Evolutionary conservation across 2,113 vertebrate genomes (phyloP).

Genomic region (Puffinus mauretanicus): DNA sequence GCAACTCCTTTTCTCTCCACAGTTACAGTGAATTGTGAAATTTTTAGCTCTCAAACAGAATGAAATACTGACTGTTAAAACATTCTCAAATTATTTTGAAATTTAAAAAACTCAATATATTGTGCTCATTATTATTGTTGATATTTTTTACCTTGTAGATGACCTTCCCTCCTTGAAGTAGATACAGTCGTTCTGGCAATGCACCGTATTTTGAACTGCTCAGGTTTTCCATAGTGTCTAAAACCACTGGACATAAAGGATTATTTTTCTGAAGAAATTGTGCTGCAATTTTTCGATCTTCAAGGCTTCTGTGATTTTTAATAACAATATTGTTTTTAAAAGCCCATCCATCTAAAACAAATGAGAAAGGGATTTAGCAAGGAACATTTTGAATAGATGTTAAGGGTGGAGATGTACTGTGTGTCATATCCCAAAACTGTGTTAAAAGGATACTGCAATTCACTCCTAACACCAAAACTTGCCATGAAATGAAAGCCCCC

Average conservation of each 20-base stretch:
- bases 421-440: background rate
- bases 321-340: constrained; percentile 89
- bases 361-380: background rate
- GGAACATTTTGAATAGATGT: background rate
- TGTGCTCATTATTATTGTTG: background rate
- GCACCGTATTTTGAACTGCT: constrained; percentile 83
- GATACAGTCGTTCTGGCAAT: constrained; percentile 86
- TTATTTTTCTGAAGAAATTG: constrained; percentile 75
- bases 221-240: constrained; percentile 85
- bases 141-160: constrained; percentile 82
- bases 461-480: background rate
- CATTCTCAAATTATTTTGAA: background rate
- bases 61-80: background rate
- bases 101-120: background rate
- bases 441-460: background rate
- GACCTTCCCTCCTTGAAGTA: constrained; percentile 83
- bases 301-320: constrained; percentile 80
- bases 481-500: background rate
- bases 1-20: background rate
- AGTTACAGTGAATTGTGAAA: background rate
- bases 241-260: constrained; percentile 86
- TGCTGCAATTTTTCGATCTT: constrained; percentile 84
- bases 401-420: background rate
- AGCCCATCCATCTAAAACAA: constrained; percentile 86
- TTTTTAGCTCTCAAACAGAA: background rate